phyloP scores from a whole-genome alignment of 2,888 invertebrate species.

The Chorisops tibialis region DNA sequence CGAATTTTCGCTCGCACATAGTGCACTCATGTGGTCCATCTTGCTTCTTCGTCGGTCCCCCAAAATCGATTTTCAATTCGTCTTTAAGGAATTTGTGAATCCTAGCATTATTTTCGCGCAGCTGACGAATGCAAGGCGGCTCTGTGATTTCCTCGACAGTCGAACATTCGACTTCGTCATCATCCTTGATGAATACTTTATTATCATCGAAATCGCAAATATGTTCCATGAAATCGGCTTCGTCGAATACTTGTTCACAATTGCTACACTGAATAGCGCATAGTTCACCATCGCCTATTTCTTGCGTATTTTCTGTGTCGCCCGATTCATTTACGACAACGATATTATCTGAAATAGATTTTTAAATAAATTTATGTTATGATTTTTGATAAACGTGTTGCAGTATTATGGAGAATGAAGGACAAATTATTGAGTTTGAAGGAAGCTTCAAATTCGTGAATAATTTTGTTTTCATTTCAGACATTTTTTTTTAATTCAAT shows the following conservation, averaged over 20 bases:
- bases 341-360: too few relatives aligned
- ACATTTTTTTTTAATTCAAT: background rate
- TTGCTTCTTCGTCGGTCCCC: conserved; percentile 35
- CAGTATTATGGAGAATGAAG: background rate
- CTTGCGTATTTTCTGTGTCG: too few relatives aligned
- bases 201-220: too few relatives aligned
- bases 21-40: conserved; percentile 48
- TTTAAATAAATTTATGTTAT: background rate
- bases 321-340: too few relatives aligned
- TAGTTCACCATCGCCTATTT: too few relatives aligned
- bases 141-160: too few relatives aligned
- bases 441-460: background rate
- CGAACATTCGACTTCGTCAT: too few relatives aligned
- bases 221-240: too few relatives aligned
- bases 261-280: conserved; percentile 42
- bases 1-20: too few relatives aligned
- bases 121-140: conserved; percentile 41
- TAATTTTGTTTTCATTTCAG: background rate
- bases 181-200: too few relatives aligned
- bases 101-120: conserved; percentile 47
- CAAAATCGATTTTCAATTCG: conserved; percentile 42
- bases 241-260: too few relatives aligned
- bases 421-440: background rate
- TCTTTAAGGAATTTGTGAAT: conserved; percentile 48
- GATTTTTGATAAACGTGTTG: background rate